Conservation (phyloP, 2,888 invertebrate genomes). For the Eupithecia abbreviata region DNA sequence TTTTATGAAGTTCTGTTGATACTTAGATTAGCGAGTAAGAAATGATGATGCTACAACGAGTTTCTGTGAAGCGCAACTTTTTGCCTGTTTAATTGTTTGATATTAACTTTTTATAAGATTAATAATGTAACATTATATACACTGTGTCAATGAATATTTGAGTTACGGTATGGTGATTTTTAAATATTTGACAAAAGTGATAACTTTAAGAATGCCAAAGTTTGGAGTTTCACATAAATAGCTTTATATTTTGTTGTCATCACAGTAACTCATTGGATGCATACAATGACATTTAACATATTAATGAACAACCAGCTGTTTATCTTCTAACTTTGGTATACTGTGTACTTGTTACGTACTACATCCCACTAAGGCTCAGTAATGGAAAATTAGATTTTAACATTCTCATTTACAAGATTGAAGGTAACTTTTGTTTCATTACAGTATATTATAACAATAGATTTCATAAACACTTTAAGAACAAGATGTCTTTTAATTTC, state of each 20-base stretch:
- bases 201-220: background rate
- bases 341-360: constrained; percentile 72
- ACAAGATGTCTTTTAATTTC: constrained; percentile 62
- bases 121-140: background rate
- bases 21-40: constrained; percentile 41
- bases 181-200: background rate
- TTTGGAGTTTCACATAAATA: background rate
- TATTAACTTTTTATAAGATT: background rate
- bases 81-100: background rate
- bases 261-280: constrained; percentile 45
- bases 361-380: constrained; percentile 67
- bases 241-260: constrained; percentile 9
- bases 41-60: constrained; percentile 28
- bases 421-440: constrained; percentile 80
- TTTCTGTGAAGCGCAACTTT: constrained; percentile 27
- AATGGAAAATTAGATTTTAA: constrained; percentile 47
- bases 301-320: constrained; percentile 69
- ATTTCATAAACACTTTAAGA: constrained; percentile 59
- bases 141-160: background rate
- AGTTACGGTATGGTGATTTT: background rate
- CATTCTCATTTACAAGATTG: constrained; percentile 66
- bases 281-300: constrained; percentile 52
- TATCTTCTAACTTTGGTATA: constrained; percentile 84
- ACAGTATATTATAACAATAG: constrained; percentile 62
- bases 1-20: constrained; percentile 64